phyloP scores from a whole-genome alignment of 2,797 vertebrate species.

The Poeciliopsis paucimaculata region DNA sequence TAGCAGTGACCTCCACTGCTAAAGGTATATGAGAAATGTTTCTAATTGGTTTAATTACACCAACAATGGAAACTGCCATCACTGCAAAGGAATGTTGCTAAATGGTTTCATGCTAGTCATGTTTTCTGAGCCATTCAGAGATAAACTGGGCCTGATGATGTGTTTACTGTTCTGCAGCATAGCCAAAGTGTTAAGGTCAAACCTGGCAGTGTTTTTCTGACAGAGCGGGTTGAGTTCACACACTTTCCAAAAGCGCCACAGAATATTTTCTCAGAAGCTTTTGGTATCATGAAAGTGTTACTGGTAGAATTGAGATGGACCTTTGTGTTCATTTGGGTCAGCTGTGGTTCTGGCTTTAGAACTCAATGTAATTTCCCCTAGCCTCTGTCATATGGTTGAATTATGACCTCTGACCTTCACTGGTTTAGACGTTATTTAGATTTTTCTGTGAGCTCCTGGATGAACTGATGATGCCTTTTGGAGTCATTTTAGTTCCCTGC shows the following conservation, averaged over 20 bases:
- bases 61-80: background rate
- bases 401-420: background rate
- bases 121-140: background rate
- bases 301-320: background rate
- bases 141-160: background rate
- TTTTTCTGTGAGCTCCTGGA: background rate
- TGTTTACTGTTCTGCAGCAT: background rate
- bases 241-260: background rate
- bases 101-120: background rate
- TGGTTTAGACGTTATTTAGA: background rate
- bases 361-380: background rate
- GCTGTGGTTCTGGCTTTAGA: background rate
- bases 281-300: background rate
- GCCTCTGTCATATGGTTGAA: background rate
- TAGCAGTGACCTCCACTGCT: too few species aligned
- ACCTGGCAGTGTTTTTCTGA: background rate
- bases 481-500: background rate
- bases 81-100: background rate
- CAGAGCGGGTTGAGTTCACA: background rate
- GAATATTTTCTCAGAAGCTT: background rate
- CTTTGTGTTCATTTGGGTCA: background rate
- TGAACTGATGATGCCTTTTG: background rate
- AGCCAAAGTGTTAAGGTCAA: background rate
- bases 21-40: background rate
- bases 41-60: background rate